Base-by-base conservation (phyloP, 2,797 vertebrate genomes). In the Anguilla obscura region DNA sequence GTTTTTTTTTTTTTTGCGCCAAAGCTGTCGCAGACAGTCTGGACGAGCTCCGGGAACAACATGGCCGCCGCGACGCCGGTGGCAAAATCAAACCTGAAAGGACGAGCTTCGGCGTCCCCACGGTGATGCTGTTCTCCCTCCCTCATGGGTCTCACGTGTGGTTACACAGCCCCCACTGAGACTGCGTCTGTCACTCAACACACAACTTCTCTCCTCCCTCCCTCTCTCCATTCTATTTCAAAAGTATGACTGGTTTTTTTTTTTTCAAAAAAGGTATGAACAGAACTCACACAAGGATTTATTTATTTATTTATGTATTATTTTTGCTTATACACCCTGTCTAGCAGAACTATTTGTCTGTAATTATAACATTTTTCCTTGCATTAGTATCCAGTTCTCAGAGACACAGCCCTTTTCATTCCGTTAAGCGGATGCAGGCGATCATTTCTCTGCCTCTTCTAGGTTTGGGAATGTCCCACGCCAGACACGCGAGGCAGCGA, bases 61-160 rank as follows among this genome's bases (percentile, higher is more conserved):
- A 10, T 87, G 85, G n/a, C 82, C 74, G 45, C 48, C 84, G 87
- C 33, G 12, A 0, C 8, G 40, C 79, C 8, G 0, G 48, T 71
- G 88, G 89, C 88, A 87, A 90, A 90, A 14, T 87, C 6, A 86
- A 88, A 83, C 6, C 5, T 7, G 45, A 18, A 58, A 10, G 30
- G 8, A 33, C 58, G 58, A 40, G 56, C 84, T 36, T 30, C 30
- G 56, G 30, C n/a, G 27, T 63, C 33, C 33, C 40, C 24, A 7
- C 48, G 8, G 48, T 30, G 50, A 33, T 24, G 27, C 1, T 52
- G 14, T 54, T 84, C 12, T 54, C 54, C 12, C 50, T 84, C 50
- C 52, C 48, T 56, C 50, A 56, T 33, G 82, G 50, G 14, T 2
- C 27, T 33, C 14, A 6, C 16, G 45, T 52, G 45, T 21, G 3